Conservation (phyloP, 1,140 invertebrate genomes). For the Drosophila kanapiae region DNA sequence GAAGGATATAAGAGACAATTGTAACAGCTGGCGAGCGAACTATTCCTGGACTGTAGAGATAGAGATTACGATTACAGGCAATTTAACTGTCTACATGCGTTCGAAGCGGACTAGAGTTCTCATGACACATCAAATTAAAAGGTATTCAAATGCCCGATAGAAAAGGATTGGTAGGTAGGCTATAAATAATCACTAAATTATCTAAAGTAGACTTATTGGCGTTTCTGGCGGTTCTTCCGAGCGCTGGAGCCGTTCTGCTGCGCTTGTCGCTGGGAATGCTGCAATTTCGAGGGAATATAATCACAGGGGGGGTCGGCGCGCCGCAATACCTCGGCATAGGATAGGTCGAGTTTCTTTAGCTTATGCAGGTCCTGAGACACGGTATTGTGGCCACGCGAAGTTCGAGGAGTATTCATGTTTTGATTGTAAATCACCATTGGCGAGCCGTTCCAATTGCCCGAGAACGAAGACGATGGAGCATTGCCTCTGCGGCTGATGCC, state of each 20-base stretch:
- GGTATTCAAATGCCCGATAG: conserved; percentile 4
- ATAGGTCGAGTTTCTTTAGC: conserved; percentile 91
- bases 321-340: conserved; percentile 93
- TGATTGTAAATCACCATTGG: conserved; percentile 89
- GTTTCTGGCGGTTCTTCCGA: conserved; percentile 25
- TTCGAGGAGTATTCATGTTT: conserved; percentile 73
- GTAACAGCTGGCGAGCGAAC: conserved; percentile 2
- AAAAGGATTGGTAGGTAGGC: neutral
- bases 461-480: conserved; percentile 75
- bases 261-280: conserved; percentile 31
- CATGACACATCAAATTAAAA: conserved; percentile 20
- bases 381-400: conserved; percentile 86
- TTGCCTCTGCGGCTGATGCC: conserved; percentile 7
- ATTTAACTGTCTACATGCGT: conserved; percentile 15
- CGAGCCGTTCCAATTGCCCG: conserved; percentile 90
- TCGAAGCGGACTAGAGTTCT: conserved; percentile 21
- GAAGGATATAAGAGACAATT: neutral
- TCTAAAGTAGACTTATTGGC: conserved; percentile 28
- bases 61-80: conserved; percentile 12
- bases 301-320: conserved; percentile 87
- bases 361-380: conserved; percentile 93
- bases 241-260: conserved; percentile 15
- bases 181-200: conserved; percentile 24
- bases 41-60: neutral
- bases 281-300: conserved; percentile 48